Conservation (phyloP, 2,888 invertebrate genomes). For the Cenopis cana region DNA sequence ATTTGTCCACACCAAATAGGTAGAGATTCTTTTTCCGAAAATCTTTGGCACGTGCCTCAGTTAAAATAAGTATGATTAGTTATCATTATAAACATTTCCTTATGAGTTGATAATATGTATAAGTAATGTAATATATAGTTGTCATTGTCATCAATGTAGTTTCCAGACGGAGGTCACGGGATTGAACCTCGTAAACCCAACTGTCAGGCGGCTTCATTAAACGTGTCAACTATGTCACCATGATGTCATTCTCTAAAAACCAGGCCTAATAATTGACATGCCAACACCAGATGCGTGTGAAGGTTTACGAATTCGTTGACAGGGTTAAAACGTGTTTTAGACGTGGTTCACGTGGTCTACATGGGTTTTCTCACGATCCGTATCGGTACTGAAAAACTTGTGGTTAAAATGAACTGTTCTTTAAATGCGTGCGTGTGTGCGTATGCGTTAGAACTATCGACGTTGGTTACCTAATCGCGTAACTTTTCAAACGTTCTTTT, state of each 20-base stretch:
- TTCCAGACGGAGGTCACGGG: slow-evolving; percentile 15
- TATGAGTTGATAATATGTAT: neutral
- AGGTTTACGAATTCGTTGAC: neutral
- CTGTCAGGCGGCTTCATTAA: slow-evolving; percentile 22
- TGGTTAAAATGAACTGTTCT: neutral
- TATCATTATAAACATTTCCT: too few relatives aligned
- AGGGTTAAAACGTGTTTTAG: neutral
- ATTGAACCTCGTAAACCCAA: slow-evolving; percentile 21
- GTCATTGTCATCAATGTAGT: neutral
- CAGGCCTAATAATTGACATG: slow-evolving; percentile 10
- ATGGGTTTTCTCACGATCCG: neutral
- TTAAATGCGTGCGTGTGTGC: too few relatives aligned
- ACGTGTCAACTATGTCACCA: slow-evolving; percentile 4
- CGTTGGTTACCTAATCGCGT: too few relatives aligned
- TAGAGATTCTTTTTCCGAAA: neutral
- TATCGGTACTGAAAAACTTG: neutral
- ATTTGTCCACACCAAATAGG: neutral
- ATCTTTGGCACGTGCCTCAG: neutral
- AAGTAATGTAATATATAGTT: neutral
- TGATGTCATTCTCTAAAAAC: slow-evolving; percentile 39
- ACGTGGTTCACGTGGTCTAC: too few relatives aligned
- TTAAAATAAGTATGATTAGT: too few relatives aligned
- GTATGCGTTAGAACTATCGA: too few relatives aligned
- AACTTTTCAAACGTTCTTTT: too few relatives aligned
- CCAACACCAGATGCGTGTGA: slow-evolving; percentile 20